A percentile compares a stretch with the other conserved stretches of the same genome.
Conservation (phyloP, 2,888 invertebrate species). For the Lamproptera curius region DNA sequence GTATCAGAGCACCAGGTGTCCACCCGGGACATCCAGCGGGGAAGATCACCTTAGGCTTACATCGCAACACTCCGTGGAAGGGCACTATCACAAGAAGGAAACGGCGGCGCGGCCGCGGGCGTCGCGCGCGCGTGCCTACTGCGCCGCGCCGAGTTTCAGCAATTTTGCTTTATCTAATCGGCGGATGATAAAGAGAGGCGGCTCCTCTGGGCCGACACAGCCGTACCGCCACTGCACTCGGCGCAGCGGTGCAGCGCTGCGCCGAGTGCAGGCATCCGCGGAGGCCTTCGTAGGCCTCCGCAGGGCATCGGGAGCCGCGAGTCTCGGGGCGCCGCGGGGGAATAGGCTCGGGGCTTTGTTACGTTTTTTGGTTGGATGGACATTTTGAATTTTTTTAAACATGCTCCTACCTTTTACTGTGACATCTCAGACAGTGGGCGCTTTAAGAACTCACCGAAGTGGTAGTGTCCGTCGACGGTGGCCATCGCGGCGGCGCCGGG, state of each 20-base stretch:
- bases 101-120: conserved; percentile 31
- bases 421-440: no score
- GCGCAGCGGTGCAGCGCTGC: conserved; percentile 24
- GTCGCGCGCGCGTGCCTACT: conserved; percentile 48
- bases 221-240: conserved; percentile 16
- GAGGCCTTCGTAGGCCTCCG: no score
- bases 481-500: conserved; percentile 34
- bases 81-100: conserved; percentile 26
- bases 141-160: conserved; percentile 41
- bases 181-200: conserved; percentile 49
- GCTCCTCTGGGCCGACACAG: conserved; percentile 20
- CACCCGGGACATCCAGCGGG: no score
- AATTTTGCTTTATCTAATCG: conserved; percentile 66
- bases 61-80: conserved; percentile 35
- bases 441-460: conserved; percentile 62
- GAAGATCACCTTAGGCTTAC: background rate
- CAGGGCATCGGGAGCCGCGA: no score
- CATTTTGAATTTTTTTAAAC: no score
- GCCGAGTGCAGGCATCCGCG: no score
- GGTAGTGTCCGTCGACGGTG: conserved; percentile 55
- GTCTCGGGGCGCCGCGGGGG: no score
- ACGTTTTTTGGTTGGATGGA: no score
- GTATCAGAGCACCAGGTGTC: no score
- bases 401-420: no score
- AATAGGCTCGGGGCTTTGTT: no score